Base-by-base conservation (phyloP, 2,797 vertebrate genomes). In the Enteromius fasciolatus region DNA sequence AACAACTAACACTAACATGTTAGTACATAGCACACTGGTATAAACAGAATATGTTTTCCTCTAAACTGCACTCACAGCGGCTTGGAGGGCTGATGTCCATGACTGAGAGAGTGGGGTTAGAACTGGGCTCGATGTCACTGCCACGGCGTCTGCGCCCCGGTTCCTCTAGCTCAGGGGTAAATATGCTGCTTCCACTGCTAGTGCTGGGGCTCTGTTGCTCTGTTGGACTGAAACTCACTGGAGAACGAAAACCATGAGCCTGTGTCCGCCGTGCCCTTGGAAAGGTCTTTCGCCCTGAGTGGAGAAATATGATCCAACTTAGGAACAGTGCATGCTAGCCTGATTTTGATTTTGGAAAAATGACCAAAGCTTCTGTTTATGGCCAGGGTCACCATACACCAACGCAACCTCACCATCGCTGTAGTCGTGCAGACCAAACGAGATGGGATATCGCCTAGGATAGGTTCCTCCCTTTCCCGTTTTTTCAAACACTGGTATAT, bases 51-150 rank as follows among this genome's bases (percentile, higher is more conserved):
- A 15, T 12, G 25, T 17, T 20, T 3, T 61, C 33, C 39, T 72
- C 17, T 36, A 9, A 36, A 9, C 12, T 5, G 10, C 6, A 94
- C 97, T 97, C 90, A 99, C 98, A 99, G 90, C 98, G 97, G 89
- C 98, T 99, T 76, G 98, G 97, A 0, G 98, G 98, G 86, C 98
- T 99, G 92, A 99, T 98, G 91, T 99, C 98, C 97, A 98, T 98
- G 80, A 99, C 97, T 0, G 97, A 97, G 85, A 99, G 85, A 50
- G 96, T 97, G 0, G 94, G 93, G 0, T 89, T 83, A 0, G 87
- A 84, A 70, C 75, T 97, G 82, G 97, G 94, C 83, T 99, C 98
- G 20, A 99, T 98, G 92, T 99, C 98, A 33, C 98, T 99, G 67
- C 97, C 97, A 41, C 97, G 90, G 20, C 97, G 95, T 10, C 97